Base-by-base conservation (phyloP, 2,797 vertebrate species). In the Cheirogaleus major region DNA sequence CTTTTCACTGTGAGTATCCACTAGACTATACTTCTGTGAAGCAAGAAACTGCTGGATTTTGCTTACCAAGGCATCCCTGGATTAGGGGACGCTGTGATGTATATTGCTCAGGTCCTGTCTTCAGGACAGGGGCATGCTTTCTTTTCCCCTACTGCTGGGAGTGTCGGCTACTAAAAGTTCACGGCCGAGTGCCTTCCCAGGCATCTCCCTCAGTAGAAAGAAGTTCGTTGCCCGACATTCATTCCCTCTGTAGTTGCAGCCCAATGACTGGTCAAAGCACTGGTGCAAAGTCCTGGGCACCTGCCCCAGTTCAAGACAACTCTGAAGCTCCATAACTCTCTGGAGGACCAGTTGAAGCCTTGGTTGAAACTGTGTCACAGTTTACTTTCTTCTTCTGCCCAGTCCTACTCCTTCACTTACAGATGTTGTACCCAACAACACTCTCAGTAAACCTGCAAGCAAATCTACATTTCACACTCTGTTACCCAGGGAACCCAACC, bases 31-130 rank as follows among this genome's bases (percentile, higher is more conserved):
- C 25, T 69, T 38, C n/a, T 32, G 27, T 4, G 78, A 50, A 38
- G 15, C 48, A 52, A 5, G 65, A 7, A 18, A 22, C 11, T 30
- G n/a, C 59, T 72, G 59, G 57, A 38, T 35, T 91, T 81, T 85
- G 57, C 35, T 90, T 35, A 27, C 4, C 0, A 1, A 5, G 11
- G 7, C 11, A 18, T 8, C 0, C 15, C 59, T 3, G 25, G 52
- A 25, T 30, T 38, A 50, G 10, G 22, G 30, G 52, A 27, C 3
- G 13, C 59, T 70, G 0, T 8, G 23, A 12, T 4, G 43, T 50
- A 30, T 22, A 30, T 22, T 65, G 3, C 15, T 50, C 27, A 2
- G 15, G 41, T 18, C 48, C 20, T 3, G 13, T 59, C 27, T 43
- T 57, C 61, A 59, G 78, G 18, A 45, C 2, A 59, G 45, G 57